These are phyloP conservation scores for Schizotus pectinicornis DNA, from an alignment of 2,888 invertebrate species.

Conservation along the genomic window DNA sequence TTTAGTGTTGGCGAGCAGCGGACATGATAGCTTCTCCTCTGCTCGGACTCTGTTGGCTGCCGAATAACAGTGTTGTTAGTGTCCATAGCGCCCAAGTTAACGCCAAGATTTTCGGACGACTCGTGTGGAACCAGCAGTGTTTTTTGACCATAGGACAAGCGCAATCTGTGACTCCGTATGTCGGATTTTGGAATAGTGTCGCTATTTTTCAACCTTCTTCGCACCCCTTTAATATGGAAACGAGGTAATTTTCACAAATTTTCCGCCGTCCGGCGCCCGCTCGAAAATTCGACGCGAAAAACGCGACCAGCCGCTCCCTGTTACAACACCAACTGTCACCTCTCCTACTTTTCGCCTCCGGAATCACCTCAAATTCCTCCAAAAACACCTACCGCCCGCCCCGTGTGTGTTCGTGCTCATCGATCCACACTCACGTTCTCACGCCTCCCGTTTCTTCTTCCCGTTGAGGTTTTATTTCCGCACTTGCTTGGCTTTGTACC, in stretches of 20 bases:
- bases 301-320: too few relatives aligned
- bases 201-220: slow-evolving; percentile 50
- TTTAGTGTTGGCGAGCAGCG: slow-evolving; percentile 59
- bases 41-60: slow-evolving; percentile 58
- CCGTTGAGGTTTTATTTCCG: slow-evolving; percentile 18
- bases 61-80: slow-evolving; percentile 58
- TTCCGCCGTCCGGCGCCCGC: slow-evolving; percentile 17
- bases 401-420: neutral
- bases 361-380: neutral
- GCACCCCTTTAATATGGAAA: slow-evolving; percentile 53
- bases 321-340: neutral
- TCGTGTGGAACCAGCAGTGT: slow-evolving; percentile 55
- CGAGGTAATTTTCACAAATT: slow-evolving; percentile 46
- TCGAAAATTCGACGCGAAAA: too few relatives aligned
- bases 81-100: slow-evolving; percentile 38
- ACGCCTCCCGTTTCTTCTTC: neutral
- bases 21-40: slow-evolving; percentile 62
- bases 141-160: slow-evolving; percentile 51
- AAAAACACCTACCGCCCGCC: neutral
- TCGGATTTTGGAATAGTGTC: slow-evolving; percentile 57
- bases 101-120: slow-evolving; percentile 45
- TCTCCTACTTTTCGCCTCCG: neutral
- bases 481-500: slow-evolving; percentile 9
- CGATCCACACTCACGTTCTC: neutral
- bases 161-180: slow-evolving; percentile 53